Percentiles rank a stretch among this genome's conserved stretches.
Evolutionary conservation across 2,797 vertebrate genomes (phyloP).

Genomic region (Percopsis omiscomaycus): DNA sequence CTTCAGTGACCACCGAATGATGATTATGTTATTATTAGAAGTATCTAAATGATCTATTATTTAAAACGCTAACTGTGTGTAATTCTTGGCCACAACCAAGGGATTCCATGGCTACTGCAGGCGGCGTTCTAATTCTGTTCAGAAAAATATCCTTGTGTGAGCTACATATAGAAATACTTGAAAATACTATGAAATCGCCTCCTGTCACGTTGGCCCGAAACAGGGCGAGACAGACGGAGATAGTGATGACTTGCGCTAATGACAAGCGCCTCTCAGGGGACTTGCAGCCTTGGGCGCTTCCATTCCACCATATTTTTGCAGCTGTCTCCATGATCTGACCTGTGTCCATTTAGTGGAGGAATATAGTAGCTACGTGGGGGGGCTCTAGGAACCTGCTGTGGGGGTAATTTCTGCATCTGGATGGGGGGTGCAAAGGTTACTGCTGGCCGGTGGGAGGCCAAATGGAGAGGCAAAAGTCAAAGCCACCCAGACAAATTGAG

Average conservation of each 20-base stretch:
- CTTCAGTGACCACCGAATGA: too few species aligned
- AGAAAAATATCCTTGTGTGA: too few species aligned
- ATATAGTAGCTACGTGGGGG: constrained; percentile 18
- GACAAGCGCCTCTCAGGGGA: constrained; percentile 57
- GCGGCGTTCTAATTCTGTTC: too few species aligned
- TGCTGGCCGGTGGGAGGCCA: constrained; percentile 61
- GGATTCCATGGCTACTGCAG: too few species aligned
- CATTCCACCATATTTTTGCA: constrained; percentile 66
- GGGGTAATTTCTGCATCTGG: constrained; percentile 73
- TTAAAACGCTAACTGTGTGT: too few species aligned
- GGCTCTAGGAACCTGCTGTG: constrained; percentile 56
- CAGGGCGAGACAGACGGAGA: constrained; percentile 40
- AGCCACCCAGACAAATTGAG: constrained; percentile 64
- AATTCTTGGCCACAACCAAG: too few species aligned
- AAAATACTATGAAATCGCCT: too few species aligned
- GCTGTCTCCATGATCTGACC: constrained; percentile 66
- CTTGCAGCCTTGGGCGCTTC: constrained; percentile 59
- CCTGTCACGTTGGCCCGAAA: constrained; percentile 12
- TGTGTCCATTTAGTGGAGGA: constrained; percentile 54
- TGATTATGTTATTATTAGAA: too few species aligned
- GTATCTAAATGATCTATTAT: too few species aligned
- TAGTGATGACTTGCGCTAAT: constrained; percentile 63
- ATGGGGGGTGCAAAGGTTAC: constrained; percentile 60
- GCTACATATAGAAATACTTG: too few species aligned
- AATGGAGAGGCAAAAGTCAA: constrained; percentile 42